These are phyloP conservation scores for Drosophila neonasuta DNA, from an alignment of 2,888 invertebrate genomes.

Conservation along the genomic window DNA sequence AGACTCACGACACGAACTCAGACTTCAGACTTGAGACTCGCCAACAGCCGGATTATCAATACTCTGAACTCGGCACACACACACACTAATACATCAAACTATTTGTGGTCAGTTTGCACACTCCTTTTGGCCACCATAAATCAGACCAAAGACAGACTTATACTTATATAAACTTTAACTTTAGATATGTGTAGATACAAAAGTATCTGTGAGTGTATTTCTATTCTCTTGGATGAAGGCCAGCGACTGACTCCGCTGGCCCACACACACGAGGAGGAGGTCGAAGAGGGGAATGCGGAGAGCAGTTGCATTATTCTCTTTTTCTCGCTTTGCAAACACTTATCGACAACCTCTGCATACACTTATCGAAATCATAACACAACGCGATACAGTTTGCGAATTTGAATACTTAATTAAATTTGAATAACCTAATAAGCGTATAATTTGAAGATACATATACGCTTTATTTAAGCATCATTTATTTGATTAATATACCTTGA, in stretches of 20 bases:
- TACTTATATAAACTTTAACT: neutral
- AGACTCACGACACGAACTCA: slow-evolving; percentile 2
- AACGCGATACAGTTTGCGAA: neutral
- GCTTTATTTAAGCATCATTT: neutral
- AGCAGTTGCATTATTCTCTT: slow-evolving; percentile 38
- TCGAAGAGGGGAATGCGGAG: slow-evolving; percentile 5
- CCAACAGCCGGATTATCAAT: slow-evolving; percentile 43
- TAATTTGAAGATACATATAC: neutral
- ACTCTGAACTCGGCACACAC: slow-evolving; percentile 29
- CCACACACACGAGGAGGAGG: no score
- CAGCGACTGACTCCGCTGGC: no score
- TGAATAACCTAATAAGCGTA: neutral
- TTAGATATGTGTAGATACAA: slow-evolving; percentile 14
- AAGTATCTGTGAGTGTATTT: slow-evolving; percentile 29
- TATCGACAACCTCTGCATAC: slow-evolving; percentile 14
- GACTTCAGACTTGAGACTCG: slow-evolving; percentile 1
- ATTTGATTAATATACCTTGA: neutral
- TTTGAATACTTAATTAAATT: neutral
- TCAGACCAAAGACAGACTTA: slow-evolving; percentile 20
- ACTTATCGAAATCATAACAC: slow-evolving; percentile 21
- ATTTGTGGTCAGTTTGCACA: slow-evolving; percentile 28
- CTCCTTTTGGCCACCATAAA: slow-evolving; percentile 47
- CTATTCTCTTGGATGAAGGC: slow-evolving; percentile 63
- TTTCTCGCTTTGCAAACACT: neutral
- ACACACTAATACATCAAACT: neutral